phyloP scores from a whole-genome alignment of 2,113 vertebrate genomes.

The Corythoichthys intestinalis region DNA sequence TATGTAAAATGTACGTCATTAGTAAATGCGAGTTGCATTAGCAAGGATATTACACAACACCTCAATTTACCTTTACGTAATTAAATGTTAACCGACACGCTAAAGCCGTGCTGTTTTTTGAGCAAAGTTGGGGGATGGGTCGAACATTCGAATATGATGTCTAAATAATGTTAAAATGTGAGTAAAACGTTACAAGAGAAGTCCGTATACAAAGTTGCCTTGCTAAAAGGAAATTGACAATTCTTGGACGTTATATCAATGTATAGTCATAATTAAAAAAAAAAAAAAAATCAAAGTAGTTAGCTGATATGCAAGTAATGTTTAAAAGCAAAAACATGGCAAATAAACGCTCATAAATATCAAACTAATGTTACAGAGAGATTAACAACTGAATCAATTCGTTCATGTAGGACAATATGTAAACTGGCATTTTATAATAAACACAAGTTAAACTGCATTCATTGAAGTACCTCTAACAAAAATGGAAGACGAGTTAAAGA shows the following conservation, averaged over 20 bases:
- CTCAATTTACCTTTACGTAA: neutral
- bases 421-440: neutral
- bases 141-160: neutral
- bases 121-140: constrained; percentile 3
- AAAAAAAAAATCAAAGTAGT: neutral
- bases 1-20: constrained; percentile 2
- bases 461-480: neutral
- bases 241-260: neutral
- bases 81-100: constrained; percentile 15
- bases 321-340: neutral
- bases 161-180: neutral
- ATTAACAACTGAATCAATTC: neutral
- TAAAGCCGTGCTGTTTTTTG: constrained; percentile 45
- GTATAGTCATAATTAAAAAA: neutral
- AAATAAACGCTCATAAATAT: neutral
- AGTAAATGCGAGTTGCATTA: neutral
- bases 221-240: neutral
- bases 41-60: neutral
- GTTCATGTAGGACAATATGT: neutral
- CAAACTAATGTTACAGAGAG: neutral
- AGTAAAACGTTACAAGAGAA: neutral
- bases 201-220: neutral
- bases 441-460: neutral
- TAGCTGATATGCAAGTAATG: neutral
- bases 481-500: neutral